These are phyloP conservation scores for Sminthurides bifidus DNA, from an alignment of 1,140 invertebrate species.

Conservation along the genomic window DNA sequence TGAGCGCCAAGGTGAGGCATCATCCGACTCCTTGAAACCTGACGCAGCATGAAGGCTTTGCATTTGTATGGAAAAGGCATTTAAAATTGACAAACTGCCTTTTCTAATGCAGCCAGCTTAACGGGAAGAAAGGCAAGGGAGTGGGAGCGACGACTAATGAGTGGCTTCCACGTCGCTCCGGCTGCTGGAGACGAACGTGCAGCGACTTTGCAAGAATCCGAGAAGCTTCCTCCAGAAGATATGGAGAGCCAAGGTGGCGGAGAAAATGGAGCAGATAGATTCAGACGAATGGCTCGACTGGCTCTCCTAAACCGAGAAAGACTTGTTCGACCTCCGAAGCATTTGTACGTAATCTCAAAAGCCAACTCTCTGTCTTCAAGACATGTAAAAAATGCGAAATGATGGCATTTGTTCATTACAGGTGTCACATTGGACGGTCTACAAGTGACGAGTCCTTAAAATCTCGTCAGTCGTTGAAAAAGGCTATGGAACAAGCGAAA, in stretches of 20 bases:
- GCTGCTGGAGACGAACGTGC: constrained; percentile 48
- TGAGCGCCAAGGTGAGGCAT: too few species aligned
- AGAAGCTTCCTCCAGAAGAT: too few species aligned
- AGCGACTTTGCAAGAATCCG: too few species aligned
- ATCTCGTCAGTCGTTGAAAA: constrained; percentile 57
- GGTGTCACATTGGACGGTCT: constrained; percentile 62
- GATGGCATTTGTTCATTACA: constrained; percentile 33
- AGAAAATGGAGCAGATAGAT: constrained; percentile 53
- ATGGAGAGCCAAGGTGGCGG: constrained; percentile 35
- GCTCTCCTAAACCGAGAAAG: constrained; percentile 41
- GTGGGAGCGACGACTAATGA: constrained; percentile 70
- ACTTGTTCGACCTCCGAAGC: constrained; percentile 4
- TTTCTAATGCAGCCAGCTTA: constrained; percentile 1
- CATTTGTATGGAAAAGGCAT: background rate
- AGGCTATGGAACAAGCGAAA: constrained; percentile 62
- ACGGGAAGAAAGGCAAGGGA: constrained; percentile 61
- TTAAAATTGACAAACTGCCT: background rate
- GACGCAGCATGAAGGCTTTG: background rate
- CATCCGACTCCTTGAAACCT: too few species aligned
- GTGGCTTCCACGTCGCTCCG: constrained; percentile 69
- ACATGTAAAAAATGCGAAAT: background rate
- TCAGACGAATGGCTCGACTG: constrained; percentile 57
- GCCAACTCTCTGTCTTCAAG: background rate
- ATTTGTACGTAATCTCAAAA: constrained; percentile 4
- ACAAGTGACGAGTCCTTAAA: constrained; percentile 51